Percentiles rank a stretch among this genome's conserved stretches.
Conservation (phyloP, 2,113 vertebrate genomes). For the Rhynchomys soricoides region DNA sequence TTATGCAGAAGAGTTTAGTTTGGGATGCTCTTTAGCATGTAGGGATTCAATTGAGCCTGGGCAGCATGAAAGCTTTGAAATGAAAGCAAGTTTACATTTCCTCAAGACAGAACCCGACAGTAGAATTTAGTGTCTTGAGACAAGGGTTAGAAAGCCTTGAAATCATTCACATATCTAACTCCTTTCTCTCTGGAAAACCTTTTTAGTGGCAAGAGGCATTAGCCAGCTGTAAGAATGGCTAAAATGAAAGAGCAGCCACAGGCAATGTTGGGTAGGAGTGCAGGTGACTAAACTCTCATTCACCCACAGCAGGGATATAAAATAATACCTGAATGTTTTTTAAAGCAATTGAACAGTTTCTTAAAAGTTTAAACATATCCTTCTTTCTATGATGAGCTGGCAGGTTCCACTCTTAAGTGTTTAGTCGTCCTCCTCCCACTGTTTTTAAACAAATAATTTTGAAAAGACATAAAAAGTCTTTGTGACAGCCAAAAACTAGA, state of each 20-base stretch:
- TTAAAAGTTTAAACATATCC: constrained; percentile 3
- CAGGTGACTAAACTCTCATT: background rate
- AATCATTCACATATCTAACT: background rate
- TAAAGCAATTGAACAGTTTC: background rate
- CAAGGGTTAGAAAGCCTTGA: background rate
- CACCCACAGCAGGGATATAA: background rate
- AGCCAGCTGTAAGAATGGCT: background rate
- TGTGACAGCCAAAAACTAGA: background rate
- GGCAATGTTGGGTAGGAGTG: background rate
- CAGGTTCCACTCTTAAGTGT: constrained; percentile 8
- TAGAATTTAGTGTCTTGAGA: background rate
- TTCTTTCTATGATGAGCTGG: background rate
- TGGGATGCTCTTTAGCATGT: background rate
- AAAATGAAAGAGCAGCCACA: background rate
- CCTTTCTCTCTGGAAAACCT: background rate
- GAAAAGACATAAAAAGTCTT: constrained; percentile 10
- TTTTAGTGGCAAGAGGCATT: background rate
- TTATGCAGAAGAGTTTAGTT: background rate
- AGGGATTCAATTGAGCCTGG: background rate
- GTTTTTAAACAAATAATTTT: constrained; percentile 21
- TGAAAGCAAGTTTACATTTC: background rate
- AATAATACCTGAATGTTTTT: background rate
- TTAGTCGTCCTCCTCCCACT: background rate
- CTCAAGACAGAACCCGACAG: background rate
- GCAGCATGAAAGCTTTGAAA: background rate